phyloP scores from a whole-genome alignment of 2,797 vertebrate species.

The Trachops cirrhosus region DNA sequence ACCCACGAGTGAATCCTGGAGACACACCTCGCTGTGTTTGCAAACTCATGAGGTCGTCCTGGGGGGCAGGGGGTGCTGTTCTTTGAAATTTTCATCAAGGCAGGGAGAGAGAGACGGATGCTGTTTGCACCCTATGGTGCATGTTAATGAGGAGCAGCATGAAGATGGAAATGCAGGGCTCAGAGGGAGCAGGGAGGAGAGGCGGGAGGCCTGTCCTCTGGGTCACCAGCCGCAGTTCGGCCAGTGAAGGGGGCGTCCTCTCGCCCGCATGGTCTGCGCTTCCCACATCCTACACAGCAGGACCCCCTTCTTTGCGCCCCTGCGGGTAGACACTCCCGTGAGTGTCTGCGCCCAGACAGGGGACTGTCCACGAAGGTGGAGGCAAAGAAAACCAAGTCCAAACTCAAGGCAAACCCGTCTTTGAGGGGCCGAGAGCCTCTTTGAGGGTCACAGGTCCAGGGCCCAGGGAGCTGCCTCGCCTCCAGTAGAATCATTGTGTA shows the following conservation, averaged over 20 bases:
- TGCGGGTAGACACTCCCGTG: not conserved
- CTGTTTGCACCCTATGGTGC: not conserved
- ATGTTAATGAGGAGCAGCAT: not conserved
- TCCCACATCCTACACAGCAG: too few species aligned
- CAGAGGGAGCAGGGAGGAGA: rapidly evolving
- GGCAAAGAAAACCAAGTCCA: not conserved
- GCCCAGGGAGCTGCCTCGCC: rapidly evolving
- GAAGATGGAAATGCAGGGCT: not conserved
- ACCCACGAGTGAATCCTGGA: not conserved
- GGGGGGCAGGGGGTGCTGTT: not conserved
- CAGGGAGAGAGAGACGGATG: not conserved
- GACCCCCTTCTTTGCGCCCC: not conserved
- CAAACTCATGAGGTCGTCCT: not conserved
- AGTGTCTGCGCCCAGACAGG: too few species aligned
- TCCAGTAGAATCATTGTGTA: not conserved
- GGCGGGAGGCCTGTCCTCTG: not conserved
- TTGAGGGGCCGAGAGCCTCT: not conserved
- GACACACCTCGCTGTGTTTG: not conserved
- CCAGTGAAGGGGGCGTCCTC: not conserved
- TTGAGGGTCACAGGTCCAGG: not conserved
- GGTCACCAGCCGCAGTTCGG: not conserved
- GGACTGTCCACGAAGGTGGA: not conserved
- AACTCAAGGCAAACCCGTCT: too few species aligned
- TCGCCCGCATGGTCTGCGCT: not conserved
- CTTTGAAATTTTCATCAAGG: not conserved